Evolutionary conservation across 2,888 invertebrate genomes (phyloP), one percentile per base, ranked within the genome.

Genomic region (Sturmia bella): DNA sequence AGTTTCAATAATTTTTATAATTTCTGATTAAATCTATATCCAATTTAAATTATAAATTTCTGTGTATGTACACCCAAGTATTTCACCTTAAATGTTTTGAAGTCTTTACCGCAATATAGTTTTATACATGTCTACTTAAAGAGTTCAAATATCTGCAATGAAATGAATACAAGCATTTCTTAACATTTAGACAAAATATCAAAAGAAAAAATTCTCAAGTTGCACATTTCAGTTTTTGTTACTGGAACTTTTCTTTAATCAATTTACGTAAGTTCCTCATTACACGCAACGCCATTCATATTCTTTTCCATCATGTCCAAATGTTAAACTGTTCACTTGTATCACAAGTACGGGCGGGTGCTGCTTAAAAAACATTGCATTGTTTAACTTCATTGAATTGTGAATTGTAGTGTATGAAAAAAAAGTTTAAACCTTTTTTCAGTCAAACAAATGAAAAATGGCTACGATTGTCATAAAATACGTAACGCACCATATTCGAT

Each of bases 241-340:
- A 52, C 56, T 63, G 56, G 37, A 59, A 73, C 50, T 56, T 24
- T 15, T 27, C 41, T 77, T 82, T 70, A 82, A 78, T 78, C 82
- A 82, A 74, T 78, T 82, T 82, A 82, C 70, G 57, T 57, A 81
- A 61, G 68, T 73, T 69, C 50, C 43, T 41, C 37, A 69, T 63
- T 68, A 56, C 68, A 73, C 66, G 69, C 75, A 75, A 70, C 39
- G 37, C 27, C 54, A 19, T 50, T 52, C 37, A 32, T 32, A 32
- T 32, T 15, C 24, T 54, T 12, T 27, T 43, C 43, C 13, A 41
- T 43, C 13, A 52, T 61, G 59, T 43, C 41, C 43, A 68, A 76
- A 59, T 68, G 76, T 69, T 61, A 19, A n/a, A 61, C 41, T 63
- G 39, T 41, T 39, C 54, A 73, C 59, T 54, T n/a, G 32, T 52